Percentiles rank a stretch among this genome's conserved stretches.
Evolutionary conservation across 2,113 vertebrate genomes (phyloP).

Genomic region (Ailurus styani): DNA sequence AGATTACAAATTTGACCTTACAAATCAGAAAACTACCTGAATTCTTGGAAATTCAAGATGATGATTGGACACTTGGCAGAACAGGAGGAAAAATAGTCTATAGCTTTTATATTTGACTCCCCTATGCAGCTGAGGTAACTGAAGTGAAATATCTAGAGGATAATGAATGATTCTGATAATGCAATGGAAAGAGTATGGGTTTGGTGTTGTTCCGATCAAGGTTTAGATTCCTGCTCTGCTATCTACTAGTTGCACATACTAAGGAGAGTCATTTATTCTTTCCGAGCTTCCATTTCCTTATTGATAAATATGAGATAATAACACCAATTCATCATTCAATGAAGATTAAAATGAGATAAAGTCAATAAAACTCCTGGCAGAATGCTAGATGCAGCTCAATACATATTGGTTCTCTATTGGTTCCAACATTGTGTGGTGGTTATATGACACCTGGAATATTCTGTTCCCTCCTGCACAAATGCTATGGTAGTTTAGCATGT

Average conservation of each 20-base stretch:
- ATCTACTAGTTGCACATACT: background rate
- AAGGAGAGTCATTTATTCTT: background rate
- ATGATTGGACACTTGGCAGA: background rate
- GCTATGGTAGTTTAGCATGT: background rate
- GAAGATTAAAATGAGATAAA: background rate
- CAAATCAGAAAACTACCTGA: slow-evolving; percentile 34
- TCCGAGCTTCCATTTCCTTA: background rate
- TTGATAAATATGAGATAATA: background rate
- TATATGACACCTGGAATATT: background rate
- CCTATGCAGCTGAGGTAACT: background rate
- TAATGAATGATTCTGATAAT: background rate
- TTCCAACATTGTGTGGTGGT: background rate
- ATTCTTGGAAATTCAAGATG: slow-evolving; percentile 50
- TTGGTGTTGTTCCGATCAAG: background rate
- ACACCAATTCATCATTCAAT: background rate
- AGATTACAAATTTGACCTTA: slow-evolving; percentile 57
- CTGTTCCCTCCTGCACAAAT: background rate
- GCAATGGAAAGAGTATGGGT: background rate
- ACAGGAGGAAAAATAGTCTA: background rate
- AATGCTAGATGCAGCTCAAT: background rate
- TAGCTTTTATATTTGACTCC: background rate
- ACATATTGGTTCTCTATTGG: no score
- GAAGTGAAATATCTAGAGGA: background rate
- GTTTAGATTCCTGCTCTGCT: background rate
- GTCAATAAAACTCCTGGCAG: background rate